Evolutionary conservation across 2,113 vertebrate species (phyloP), one percentile per base, ranked within the genome.

Genomic region (Percina caprodes): DNA sequence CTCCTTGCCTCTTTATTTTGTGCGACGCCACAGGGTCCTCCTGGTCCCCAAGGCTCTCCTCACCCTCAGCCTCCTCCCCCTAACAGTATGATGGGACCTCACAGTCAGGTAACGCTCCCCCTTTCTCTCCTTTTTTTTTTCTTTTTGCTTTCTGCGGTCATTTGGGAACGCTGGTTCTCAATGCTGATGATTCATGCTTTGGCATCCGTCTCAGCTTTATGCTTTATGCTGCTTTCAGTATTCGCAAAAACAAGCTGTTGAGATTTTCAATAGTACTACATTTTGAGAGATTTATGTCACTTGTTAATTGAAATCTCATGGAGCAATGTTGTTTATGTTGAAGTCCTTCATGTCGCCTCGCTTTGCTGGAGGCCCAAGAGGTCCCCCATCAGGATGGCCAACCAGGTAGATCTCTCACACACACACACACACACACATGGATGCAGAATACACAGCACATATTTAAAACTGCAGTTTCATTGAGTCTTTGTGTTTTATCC

Each of bases 71-170:
- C 98, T 96, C 98, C 98, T 97, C 98, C 97, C 94, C 97, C 98
- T 96, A 99, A 98, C 97, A 98, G 96, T 97, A 99, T 99, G 98
- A 99, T 99, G 98, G 98, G 98, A 96, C 97, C 98, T 92, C 98
- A 99, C 95, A 97, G 97, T 96, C 98, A 99, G 98, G 98, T 99
- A 99, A 97, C 46, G 11, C 84, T 86, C 77, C 86, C 83, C 71
- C 85, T 65, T 10, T 63, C 72, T 83, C 72, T 74, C 67, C 39
- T 42, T 42, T 69, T 69, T 73, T 85, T 66, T 75, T 68, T 24
- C 58, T 86, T 76, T 83, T 83, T 76, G 60, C 86, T 82, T 1
- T 82, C 79, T 80, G 90, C 80, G 26, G 65, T 77, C 88, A 89
- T 86, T 83, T 88, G 82, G 83, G 82, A 82, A 77, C 59, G 6